Evolutionary conservation across 2,888 invertebrate genomes (phyloP).

Genomic region (Xylophagus ater): DNA sequence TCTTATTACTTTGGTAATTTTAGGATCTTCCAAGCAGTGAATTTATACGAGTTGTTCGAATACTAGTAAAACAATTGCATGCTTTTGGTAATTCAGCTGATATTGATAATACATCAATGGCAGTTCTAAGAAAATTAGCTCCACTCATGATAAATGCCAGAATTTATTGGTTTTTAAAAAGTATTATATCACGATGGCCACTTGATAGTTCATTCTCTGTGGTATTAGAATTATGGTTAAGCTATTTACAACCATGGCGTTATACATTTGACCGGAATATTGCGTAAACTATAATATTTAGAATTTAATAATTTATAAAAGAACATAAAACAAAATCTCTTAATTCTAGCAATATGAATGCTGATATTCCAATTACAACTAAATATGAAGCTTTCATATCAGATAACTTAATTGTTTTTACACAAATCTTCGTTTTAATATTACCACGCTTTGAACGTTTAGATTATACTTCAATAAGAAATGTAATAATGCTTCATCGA

Average conservation of each 20-base stretch:
- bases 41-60: constrained; percentile 73
- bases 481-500: constrained; percentile 79
- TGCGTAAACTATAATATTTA: not conserved
- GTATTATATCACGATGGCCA: constrained; percentile 87
- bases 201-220: constrained; percentile 82
- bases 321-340: not conserved
- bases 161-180: constrained; percentile 72
- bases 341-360: constrained; percentile 9
- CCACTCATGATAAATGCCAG: constrained; percentile 66
- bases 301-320: not conserved
- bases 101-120: constrained; percentile 60
- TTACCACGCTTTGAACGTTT: constrained; percentile 71
- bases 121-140: constrained; percentile 55
- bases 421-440: constrained; percentile 72
- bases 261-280: constrained; percentile 51
- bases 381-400: constrained; percentile 64
- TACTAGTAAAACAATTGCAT: constrained; percentile 83
- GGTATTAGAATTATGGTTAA: constrained; percentile 88
- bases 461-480: constrained; percentile 78
- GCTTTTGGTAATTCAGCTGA: constrained; percentile 66
- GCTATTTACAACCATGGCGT: constrained; percentile 93
- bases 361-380: constrained; percentile 32
- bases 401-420: constrained; percentile 80
- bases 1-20: constrained; percentile 22
- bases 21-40: constrained; percentile 51